Conservation (phyloP, 2,888 invertebrate genomes). For the Steinernema carpocapsae region DNA sequence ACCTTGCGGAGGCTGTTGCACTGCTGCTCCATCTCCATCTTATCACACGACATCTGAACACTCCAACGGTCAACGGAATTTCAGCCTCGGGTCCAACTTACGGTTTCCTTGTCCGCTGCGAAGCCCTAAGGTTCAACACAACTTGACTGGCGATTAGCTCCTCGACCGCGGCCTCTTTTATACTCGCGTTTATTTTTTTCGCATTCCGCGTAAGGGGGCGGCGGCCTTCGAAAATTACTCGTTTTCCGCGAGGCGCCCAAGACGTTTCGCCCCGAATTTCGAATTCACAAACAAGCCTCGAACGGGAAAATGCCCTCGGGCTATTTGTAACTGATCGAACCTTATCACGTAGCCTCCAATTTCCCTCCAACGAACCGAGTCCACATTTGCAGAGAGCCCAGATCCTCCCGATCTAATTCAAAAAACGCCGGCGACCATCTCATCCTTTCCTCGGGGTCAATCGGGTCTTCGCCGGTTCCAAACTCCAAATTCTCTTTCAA, state of each 20-base stretch:
- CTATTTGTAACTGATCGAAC: not conserved
- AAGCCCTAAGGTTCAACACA: not conserved
- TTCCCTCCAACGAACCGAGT: not conserved
- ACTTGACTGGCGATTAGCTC: conserved; percentile 35
- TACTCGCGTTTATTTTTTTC: conserved; percentile 28
- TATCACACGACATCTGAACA: conserved; percentile 39
- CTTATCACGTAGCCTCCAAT: not conserved
- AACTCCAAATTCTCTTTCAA: not conserved
- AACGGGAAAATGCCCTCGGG: conserved; percentile 10
- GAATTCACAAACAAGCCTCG: conserved; percentile 26
- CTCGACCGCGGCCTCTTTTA: not conserved
- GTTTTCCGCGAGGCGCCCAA: conserved; percentile 29
- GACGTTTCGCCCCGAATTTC: conserved; percentile 29
- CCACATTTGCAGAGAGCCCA: not conserved
- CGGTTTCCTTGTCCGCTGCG: conserved; percentile 21
- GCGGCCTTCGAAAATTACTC: conserved; percentile 33
- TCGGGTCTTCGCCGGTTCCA: not conserved
- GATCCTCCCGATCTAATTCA: not conserved
- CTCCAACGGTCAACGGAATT: too few relatives aligned
- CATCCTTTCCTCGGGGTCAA: not conserved
- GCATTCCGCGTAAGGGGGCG: conserved; percentile 31
- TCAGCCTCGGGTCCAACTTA: not conserved
- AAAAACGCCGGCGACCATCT: not conserved
- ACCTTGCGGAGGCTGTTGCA: conserved; percentile 55
- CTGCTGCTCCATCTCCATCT: conserved; percentile 49